Percentiles rank a stretch among this genome's conserved stretches.
These are phyloP conservation scores for Tolmerus cingulatus DNA, from an alignment of 2,888 invertebrate species.

Conservation along the genomic window DNA sequence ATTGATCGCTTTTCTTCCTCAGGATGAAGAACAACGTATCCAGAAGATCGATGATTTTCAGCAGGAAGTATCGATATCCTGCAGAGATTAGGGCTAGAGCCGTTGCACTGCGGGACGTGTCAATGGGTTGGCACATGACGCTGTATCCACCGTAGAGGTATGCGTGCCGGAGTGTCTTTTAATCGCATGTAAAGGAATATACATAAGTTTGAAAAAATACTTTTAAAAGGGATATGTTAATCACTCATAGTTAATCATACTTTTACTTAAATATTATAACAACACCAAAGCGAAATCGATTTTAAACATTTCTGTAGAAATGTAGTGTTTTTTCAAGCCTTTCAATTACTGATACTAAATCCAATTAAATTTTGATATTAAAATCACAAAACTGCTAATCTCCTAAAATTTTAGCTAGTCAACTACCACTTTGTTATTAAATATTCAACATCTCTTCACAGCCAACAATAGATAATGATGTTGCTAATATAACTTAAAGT, in stretches of 20 bases:
- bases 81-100: conserved; percentile 62
- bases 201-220: neutral
- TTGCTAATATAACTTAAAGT: neutral
- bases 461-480: neutral
- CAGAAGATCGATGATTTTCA: conserved; percentile 71
- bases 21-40: conserved; percentile 79
- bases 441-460: neutral
- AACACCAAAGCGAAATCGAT: neutral
- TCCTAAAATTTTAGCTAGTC: too few relatives aligned
- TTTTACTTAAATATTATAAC: neutral
- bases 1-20: conserved; percentile 77
- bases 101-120: neutral
- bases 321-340: too few relatives aligned
- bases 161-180: conserved; percentile 54
- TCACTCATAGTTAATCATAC: too few relatives aligned
- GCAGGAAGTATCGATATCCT: conserved; percentile 69
- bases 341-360: too few relatives aligned
- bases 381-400: too few relatives aligned
- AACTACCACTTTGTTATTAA: too few relatives aligned
- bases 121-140: conserved; percentile 44
- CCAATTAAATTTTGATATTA: too few relatives aligned
- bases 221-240: neutral
- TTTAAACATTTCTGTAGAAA: too few relatives aligned
- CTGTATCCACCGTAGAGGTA: conserved; percentile 61
- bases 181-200: neutral